phyloP scores from a whole-genome alignment of 2,797 vertebrate species.

The Tangara arthus region DNA sequence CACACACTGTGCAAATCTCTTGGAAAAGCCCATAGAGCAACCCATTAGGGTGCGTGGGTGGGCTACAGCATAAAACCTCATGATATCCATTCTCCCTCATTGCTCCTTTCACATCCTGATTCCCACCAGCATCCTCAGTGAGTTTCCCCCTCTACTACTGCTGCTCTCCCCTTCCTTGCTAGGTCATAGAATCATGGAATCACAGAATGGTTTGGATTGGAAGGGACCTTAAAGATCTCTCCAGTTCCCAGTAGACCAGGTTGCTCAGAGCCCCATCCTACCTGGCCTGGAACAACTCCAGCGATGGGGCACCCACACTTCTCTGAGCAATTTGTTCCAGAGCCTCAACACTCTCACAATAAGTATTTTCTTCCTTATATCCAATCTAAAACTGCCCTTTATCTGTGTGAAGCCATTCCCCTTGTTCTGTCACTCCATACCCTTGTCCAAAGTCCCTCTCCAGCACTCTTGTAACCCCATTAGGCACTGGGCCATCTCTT shows the following conservation, averaged over 20 bases:
- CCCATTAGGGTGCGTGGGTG: rapidly evolving
- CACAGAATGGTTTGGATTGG: background rate
- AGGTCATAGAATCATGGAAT: background rate
- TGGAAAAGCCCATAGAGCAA: background rate
- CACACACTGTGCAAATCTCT: background rate
- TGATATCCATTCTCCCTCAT: background rate
- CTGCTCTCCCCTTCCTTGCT: background rate
- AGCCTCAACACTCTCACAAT: background rate
- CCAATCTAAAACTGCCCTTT: background rate
- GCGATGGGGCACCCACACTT: rapidly evolving
- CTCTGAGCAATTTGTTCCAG: background rate
- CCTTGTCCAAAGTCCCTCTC: background rate
- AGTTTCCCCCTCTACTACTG: background rate
- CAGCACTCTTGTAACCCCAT: background rate
- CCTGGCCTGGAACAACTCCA: background rate
- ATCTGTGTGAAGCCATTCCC: background rate
- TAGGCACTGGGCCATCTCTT: background rate
- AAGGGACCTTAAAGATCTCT: background rate
- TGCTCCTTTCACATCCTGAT: background rate
- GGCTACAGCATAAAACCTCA: background rate
- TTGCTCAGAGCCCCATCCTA: background rate
- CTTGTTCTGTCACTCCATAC: background rate
- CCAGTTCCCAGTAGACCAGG: background rate
- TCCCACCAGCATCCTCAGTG: background rate
- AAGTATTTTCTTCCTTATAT: background rate